Evolutionary conservation across 2,113 vertebrate species (phyloP), one percentile per base, ranked within the genome.

Genomic region (Nannobrachium achirus): DNA sequence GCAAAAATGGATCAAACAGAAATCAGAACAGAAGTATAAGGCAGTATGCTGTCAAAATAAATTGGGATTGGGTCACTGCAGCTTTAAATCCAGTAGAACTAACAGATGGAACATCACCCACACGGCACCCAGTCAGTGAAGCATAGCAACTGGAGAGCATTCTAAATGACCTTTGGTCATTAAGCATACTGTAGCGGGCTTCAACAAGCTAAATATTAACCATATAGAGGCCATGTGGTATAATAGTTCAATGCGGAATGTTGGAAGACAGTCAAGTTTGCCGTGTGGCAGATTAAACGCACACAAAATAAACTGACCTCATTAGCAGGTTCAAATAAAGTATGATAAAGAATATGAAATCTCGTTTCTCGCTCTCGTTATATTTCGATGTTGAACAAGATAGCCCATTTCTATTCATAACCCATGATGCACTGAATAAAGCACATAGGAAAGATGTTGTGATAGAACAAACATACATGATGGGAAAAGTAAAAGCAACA

Each of bases 81-180:
- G 75, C 66, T 86, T 76, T 68, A 82, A 80, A 79, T 69, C 40
- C 71, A 77, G 71, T 61, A 73, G 50, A 68, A 50, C 56, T 61
- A 55, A 71, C 60, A 78, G 58, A 71, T 63, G 63, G 52, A n/a
- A 59, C n/a, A 56, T 8, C 50, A 33, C 9, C 61, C 42, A 44
- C 60, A 57, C 44, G 39, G 41, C 42, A 59, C 41, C 25, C 11
- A 56, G 25, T 56, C 20, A 33, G 9, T 46, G 58, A 61, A 44
- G 40, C 15, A n/a, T 44, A 40, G 46, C 55, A 62, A 57, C 53
- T n/a, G n/a, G n/a, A n/a, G n/a, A n/a, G n/a, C n/a, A n/a, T n/a
- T 49, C 56, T 39, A 15, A 66, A 62, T 66, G 40, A 70, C 63
- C 60, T 67, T 57, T 52, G 67, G 63, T 53, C 64, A 72, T 66